Evolutionary conservation across 1,140 invertebrate species (phyloP).

Genomic region (Chlorops oryzae): DNA sequence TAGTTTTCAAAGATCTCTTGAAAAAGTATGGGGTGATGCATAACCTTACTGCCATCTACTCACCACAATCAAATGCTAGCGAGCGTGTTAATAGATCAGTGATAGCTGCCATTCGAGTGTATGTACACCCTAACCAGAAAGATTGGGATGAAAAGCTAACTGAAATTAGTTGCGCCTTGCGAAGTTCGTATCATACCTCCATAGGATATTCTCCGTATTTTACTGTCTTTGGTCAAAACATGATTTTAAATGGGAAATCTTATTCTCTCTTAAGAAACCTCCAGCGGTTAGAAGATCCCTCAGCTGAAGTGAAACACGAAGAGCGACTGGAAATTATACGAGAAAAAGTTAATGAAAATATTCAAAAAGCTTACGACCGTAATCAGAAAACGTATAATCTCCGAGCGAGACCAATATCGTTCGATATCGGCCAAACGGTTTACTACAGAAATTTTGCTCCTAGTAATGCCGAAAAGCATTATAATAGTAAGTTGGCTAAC

Average conservation of each 20-base stretch:
- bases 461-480: background rate
- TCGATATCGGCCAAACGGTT: constrained; percentile 4
- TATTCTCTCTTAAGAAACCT: background rate
- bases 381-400: constrained; percentile 2
- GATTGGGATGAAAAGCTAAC: constrained; percentile 12
- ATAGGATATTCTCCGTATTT: background rate
- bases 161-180: constrained; percentile 1
- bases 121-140: background rate
- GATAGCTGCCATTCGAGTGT: constrained; percentile 8
- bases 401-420: background rate
- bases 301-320: background rate
- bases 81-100: constrained; percentile 6
- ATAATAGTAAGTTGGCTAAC: constrained; percentile 5
- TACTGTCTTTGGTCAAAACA: background rate
- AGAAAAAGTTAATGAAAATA: background rate
- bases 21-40: background rate
- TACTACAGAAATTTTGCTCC: background rate
- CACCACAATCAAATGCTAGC: background rate
- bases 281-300: constrained; percentile 1
- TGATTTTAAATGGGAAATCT: background rate
- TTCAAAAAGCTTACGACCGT: background rate
- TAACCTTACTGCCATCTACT: constrained; percentile 1
- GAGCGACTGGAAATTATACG: background rate
- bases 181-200: background rate
- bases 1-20: constrained; percentile 4